Evolutionary conservation across 2,797 vertebrate species (phyloP).

Genomic region (Perodicticus potto): DNA sequence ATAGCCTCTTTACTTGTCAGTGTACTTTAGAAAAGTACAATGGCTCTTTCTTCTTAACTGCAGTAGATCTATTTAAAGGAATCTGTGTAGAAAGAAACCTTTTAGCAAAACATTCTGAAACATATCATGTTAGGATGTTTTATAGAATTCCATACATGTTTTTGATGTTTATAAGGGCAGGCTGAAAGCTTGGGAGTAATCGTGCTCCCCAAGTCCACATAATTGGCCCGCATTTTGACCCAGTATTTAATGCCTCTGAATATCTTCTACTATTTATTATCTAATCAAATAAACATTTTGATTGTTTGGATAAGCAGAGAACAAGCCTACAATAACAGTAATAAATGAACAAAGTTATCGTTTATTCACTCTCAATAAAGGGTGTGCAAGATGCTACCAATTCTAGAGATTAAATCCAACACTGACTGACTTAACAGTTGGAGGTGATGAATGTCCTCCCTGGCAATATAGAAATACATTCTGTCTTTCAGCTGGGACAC

Average conservation of each 20-base stretch:
- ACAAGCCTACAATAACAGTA: not conserved
- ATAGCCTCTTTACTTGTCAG: not conserved
- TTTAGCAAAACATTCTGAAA: not conserved
- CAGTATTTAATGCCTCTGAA: not conserved
- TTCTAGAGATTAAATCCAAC: not conserved
- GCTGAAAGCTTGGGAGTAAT: not conserved
- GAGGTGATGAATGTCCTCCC: not conserved
- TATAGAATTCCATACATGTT: not conserved
- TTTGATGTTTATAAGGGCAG: not conserved
- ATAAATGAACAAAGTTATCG: not conserved
- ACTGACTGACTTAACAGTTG: not conserved
- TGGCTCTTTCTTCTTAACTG: not conserved
- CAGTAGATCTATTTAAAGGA: not conserved
- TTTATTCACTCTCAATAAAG: not conserved
- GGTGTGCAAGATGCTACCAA: not conserved
- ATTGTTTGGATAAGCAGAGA: not conserved
- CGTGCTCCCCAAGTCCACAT: not conserved
- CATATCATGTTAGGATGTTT: not conserved
- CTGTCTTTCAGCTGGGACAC: not conserved
- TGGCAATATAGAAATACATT: not conserved
- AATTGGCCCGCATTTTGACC: not conserved
- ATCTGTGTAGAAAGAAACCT: not conserved
- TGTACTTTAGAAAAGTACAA: not conserved
- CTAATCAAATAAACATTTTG: not conserved
- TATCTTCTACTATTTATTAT: not conserved